Evolutionary conservation across 2,888 invertebrate species (phyloP).

Genomic region (Callyntrura guangdongensis): DNA sequence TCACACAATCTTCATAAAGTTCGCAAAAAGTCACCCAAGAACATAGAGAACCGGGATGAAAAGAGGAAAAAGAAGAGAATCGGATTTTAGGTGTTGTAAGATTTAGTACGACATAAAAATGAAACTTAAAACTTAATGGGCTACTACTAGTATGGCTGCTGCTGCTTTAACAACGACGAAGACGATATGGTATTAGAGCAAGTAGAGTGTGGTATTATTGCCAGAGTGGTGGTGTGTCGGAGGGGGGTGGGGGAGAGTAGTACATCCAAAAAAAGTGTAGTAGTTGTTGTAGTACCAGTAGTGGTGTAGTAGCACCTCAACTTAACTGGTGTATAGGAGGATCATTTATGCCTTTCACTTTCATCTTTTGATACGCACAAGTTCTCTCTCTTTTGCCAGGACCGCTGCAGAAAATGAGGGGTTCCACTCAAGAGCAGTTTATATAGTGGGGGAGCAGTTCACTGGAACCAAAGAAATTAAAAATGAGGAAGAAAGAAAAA

Average conservation of each 20-base stretch:
- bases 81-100: slow-evolving; percentile 71
- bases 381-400: neutral
- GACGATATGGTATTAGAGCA: slow-evolving; percentile 52
- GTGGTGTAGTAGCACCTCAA: neutral
- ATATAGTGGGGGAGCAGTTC: neutral
- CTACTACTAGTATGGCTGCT: neutral
- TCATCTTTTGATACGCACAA: slow-evolving; percentile 28
- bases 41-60: slow-evolving; percentile 2
- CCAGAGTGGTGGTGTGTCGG: neutral
- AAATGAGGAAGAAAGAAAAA: neutral
- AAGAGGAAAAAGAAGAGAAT: slow-evolving; percentile 31
- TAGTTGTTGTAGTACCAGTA: neutral
- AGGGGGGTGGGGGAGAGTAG: neutral
- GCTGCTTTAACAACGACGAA: no score
- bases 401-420: neutral
- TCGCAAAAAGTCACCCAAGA: slow-evolving; percentile 35
- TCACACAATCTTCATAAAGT: slow-evolving; percentile 53
- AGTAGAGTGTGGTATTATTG: neutral
- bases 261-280: neutral
- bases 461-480: neutral
- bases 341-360: slow-evolving; percentile 30
- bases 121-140: slow-evolving; percentile 75
- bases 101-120: slow-evolving; percentile 68
- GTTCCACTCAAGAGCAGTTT: neutral
- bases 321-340: slow-evolving; percentile 4